Evolutionary conservation across 2,797 vertebrate species (phyloP).

Genomic region (Rhinella marina): DNA sequence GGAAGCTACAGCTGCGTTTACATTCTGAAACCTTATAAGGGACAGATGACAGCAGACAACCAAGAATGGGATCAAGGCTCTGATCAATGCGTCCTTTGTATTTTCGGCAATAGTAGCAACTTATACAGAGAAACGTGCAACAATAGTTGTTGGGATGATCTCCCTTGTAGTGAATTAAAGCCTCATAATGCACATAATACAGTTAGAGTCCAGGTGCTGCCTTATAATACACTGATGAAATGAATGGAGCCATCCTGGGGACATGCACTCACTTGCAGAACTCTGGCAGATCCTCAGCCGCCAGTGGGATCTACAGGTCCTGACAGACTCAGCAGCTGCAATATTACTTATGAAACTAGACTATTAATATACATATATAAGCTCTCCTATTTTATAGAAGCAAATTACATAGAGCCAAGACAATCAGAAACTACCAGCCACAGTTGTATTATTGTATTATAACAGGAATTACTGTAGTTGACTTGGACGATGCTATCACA

Average conservation of each 20-base stretch:
- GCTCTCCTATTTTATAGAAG: neutral
- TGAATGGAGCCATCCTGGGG: constrained; percentile 3
- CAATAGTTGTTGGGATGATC: neutral
- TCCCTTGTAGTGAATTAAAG: neutral
- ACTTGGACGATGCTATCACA: neutral
- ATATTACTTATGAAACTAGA: neutral
- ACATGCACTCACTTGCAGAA: constrained; percentile 35
- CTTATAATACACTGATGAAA: constrained; percentile 13
- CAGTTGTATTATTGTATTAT: too few relatives aligned
- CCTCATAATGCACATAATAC: neutral
- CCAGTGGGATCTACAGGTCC: constrained; percentile 17
- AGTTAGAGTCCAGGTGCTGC: neutral
- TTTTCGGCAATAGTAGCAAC: neutral
- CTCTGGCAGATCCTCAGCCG: constrained; percentile 8
- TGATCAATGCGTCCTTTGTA: neutral
- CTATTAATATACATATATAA: neutral
- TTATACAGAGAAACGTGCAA: neutral
- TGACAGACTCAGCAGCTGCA: constrained; percentile 18
- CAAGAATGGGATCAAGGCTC: neutral
- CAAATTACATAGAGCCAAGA: neutral
- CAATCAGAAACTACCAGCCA: neutral
- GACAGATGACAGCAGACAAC: neutral
- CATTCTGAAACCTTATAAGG: neutral
- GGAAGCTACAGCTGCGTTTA: neutral
- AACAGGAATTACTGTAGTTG: too few relatives aligned